These are phyloP conservation scores for Thereva nobilitata DNA, from an alignment of 2,888 invertebrate species.

Conservation along the genomic window DNA sequence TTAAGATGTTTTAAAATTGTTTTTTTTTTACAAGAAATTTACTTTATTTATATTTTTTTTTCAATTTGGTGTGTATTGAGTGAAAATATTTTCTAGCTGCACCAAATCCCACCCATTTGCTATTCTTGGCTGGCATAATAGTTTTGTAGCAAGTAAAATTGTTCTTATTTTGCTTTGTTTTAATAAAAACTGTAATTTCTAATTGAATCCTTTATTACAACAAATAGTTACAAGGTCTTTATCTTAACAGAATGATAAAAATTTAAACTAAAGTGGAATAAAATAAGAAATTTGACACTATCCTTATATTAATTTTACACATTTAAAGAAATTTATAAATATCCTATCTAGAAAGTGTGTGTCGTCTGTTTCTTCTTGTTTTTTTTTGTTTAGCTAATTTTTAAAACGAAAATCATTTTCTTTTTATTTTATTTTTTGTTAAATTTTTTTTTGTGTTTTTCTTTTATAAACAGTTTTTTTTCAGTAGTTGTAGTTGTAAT, in stretches of 20 bases:
- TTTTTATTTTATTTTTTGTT: slow-evolving; percentile 5
- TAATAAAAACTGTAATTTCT: slow-evolving; percentile 9
- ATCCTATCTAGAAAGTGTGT: slow-evolving; percentile 33
- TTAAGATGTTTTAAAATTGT: no score
- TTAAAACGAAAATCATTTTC: neutral
- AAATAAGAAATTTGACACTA: slow-evolving; percentile 25
- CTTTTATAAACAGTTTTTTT: slow-evolving; percentile 9
- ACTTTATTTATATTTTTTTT: no score
- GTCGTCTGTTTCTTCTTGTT: slow-evolving; percentile 23
- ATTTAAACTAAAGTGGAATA: slow-evolving; percentile 17
- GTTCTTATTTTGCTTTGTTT: no score
- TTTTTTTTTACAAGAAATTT: no score
- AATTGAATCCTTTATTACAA: slow-evolving; percentile 32
- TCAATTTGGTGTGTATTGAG: no score
- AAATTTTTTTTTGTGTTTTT: slow-evolving; percentile 8
- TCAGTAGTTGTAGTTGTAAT: neutral
- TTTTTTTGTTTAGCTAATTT: neutral
- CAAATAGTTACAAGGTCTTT: slow-evolving; percentile 28
- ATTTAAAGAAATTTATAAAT: slow-evolving; percentile 36
- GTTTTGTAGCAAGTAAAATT: no score
- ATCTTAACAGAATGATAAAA: slow-evolving; percentile 15
- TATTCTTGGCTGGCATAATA: no score
- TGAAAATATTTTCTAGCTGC: no score
- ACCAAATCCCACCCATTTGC: no score
- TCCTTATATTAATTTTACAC: slow-evolving; percentile 26